These are phyloP conservation scores for Lacanobia wlatinum DNA, from an alignment of 2,888 invertebrate genomes.

Conservation along the genomic window DNA sequence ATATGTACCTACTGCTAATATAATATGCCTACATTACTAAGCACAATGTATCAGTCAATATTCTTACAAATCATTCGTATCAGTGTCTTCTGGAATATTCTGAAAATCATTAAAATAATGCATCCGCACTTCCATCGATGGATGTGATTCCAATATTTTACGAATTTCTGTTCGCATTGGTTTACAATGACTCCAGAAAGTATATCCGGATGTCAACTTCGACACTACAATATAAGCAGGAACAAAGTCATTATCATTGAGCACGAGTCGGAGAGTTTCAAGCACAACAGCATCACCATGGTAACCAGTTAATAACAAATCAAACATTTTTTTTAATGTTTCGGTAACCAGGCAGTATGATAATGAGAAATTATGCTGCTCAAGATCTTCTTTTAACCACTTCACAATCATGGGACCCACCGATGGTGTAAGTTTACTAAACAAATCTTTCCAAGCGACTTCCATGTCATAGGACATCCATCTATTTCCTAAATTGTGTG, in stretches of 20 bases:
- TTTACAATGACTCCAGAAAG: not conserved
- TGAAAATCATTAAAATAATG: constrained; percentile 57
- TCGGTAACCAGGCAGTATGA: constrained; percentile 9
- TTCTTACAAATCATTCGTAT: no score
- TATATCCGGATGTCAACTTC: not conserved
- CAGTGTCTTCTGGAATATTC: not conserved
- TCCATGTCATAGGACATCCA: no score
- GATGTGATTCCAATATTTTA: constrained; percentile 58
- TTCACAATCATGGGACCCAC: constrained; percentile 1
- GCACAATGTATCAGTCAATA: no score
- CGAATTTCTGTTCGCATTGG: constrained; percentile 21
- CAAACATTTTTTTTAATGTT: constrained; percentile 43
- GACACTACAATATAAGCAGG: constrained; percentile 18
- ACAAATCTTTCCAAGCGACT: constrained; percentile 9
- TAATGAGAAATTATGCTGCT: constrained; percentile 9
- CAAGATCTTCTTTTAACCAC: constrained; percentile 15
- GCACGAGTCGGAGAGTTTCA: no score
- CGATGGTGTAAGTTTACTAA: not conserved
- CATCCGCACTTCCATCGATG: constrained; percentile 59
- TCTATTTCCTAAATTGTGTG: no score
- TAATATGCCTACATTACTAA: no score
- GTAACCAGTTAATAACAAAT: not conserved
- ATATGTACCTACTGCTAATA: no score
- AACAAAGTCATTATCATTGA: constrained; percentile 10
- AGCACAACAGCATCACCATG: no score